phyloP scores from a whole-genome alignment of 2,888 invertebrate species.

The Leptothorax acervorum region DNA sequence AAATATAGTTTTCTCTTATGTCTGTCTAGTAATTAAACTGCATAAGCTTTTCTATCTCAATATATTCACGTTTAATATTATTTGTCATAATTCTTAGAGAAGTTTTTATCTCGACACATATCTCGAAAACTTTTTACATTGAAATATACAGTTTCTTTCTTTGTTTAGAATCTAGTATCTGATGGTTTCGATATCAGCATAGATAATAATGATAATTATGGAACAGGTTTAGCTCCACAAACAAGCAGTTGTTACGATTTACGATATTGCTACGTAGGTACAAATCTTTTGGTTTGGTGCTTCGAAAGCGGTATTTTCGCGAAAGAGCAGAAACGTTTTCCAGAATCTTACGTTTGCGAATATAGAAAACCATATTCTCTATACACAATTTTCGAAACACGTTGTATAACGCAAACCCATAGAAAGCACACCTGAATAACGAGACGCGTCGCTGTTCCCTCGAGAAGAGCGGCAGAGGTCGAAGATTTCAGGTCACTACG shows the following conservation, averaged over 20 bases:
- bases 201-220: background rate
- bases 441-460: constrained; percentile 68
- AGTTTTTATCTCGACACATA: background rate
- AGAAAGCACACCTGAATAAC: constrained; percentile 74
- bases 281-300: background rate
- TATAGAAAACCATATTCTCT: background rate
- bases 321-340: background rate
- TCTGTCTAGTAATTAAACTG: background rate
- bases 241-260: background rate
- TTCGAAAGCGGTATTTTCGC: background rate
- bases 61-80: background rate
- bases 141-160: background rate
- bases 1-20: background rate
- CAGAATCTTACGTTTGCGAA: background rate
- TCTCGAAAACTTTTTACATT: background rate
- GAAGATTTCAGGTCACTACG: constrained; percentile 82
- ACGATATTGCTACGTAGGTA: background rate
- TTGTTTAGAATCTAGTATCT: background rate
- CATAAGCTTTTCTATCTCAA: background rate
- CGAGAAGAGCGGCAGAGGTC: constrained; percentile 77
- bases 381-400: constrained; percentile 62
- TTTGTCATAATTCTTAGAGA: background rate
- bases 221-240: background rate
- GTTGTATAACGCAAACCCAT: constrained; percentile 67
- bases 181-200: background rate